Evolutionary conservation across 2,888 invertebrate species (phyloP).

Genomic region (Plebejus argus): DNA sequence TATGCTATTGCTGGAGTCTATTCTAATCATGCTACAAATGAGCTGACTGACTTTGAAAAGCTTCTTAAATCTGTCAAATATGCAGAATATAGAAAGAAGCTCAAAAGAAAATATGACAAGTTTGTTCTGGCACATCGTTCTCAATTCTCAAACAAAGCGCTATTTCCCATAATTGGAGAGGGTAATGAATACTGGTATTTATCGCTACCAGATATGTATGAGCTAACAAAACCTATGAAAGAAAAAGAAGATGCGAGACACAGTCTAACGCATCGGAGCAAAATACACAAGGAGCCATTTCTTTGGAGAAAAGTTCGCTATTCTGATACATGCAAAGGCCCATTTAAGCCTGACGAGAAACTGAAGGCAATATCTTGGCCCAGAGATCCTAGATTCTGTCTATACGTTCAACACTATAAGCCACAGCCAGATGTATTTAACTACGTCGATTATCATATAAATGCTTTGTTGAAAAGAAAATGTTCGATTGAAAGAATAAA

Average conservation of each 20-base stretch:
- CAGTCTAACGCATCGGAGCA: constrained; percentile 57
- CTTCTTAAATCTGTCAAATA: constrained; percentile 70
- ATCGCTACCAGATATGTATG: constrained; percentile 75
- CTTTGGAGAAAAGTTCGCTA: constrained; percentile 60
- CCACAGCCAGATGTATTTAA: constrained; percentile 69
- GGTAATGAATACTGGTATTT: constrained; percentile 75
- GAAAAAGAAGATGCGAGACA: constrained; percentile 53
- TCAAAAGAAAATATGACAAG: constrained; percentile 68
- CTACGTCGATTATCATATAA: constrained; percentile 70
- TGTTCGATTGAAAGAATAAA: constrained; percentile 61
- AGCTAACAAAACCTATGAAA: constrained; percentile 56
- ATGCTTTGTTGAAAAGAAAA: constrained; percentile 59
- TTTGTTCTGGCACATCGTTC: constrained; percentile 71
- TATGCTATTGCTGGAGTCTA: constrained; percentile 65
- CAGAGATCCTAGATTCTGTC: constrained; percentile 66
- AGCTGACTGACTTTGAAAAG: constrained; percentile 68
- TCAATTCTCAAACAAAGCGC: constrained; percentile 65
- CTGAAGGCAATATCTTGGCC: constrained; percentile 32
- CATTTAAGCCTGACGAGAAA: constrained; percentile 50
- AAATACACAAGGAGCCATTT: constrained; percentile 66
- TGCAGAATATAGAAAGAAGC: constrained; percentile 67
- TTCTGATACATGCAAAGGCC: constrained; percentile 55
- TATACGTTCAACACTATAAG: constrained; percentile 67
- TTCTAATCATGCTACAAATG: constrained; percentile 58
- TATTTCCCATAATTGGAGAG: constrained; percentile 73